These are phyloP conservation scores for Athalia cordata DNA, from an alignment of 2,888 invertebrate genomes.

Conservation along the genomic window DNA sequence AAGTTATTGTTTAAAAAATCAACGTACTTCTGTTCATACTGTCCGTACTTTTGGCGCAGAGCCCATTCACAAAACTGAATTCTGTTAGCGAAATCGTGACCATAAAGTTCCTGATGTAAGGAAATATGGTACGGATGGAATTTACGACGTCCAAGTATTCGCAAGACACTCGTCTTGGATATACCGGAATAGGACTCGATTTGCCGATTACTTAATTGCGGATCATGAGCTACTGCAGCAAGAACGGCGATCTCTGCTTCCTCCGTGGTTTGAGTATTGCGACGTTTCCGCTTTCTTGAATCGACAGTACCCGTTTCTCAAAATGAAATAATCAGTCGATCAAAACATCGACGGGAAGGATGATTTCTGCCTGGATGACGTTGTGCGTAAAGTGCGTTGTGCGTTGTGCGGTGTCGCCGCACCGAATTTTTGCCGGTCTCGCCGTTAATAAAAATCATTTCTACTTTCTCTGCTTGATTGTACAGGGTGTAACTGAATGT, in stretches of 20 bases:
- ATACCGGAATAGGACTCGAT: conserved; percentile 9
- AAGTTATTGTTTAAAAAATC: conserved; percentile 26
- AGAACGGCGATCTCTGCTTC: conserved; percentile 18
- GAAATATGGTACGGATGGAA: conserved; percentile 38
- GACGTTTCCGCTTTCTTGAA: conserved; percentile 9
- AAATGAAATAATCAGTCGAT: conserved; percentile 16
- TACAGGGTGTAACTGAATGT: no score
- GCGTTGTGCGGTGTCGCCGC: background rate
- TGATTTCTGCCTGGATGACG: conserved; percentile 15
- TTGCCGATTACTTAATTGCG: background rate
- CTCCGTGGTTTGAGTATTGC: conserved; percentile 17
- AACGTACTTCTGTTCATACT: conserved; percentile 38
- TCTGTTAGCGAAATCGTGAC: conserved; percentile 32
- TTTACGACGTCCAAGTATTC: conserved; percentile 25
- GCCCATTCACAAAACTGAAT: conserved; percentile 18
- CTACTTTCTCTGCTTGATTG: conserved; percentile 7
- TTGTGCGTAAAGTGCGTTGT: conserved; percentile 1
- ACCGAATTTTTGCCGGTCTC: conserved; percentile 14
- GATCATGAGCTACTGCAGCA: conserved; percentile 2
- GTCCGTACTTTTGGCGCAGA: background rate
- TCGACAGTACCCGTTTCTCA: conserved; percentile 18
- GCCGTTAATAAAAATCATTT: conserved; percentile 11
- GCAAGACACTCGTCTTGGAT: background rate
- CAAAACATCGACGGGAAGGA: conserved; percentile 22
- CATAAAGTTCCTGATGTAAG: conserved; percentile 16